Evolutionary conservation across 92 coral and sea anemone genomes (phyloP), one percentile per base, ranked within the genome.

Genomic region (Siderastrea radians): DNA sequence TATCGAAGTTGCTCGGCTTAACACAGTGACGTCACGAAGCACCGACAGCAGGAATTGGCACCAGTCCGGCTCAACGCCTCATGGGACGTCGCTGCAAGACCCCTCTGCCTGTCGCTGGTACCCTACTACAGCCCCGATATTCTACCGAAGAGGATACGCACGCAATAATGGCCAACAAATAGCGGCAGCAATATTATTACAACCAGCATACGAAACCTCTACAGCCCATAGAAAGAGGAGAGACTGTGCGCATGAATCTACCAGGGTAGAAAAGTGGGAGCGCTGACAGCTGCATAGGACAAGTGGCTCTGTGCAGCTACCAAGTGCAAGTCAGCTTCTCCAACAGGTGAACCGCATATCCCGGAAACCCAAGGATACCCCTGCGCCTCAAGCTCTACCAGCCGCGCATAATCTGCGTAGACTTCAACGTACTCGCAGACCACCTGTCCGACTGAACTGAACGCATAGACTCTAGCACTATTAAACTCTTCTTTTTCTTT

Each of bases 61-160:
- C 82, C 4, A 81, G 87, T n/a, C 91, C 88, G 2, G 88, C 88
- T 1, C 84, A 83, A 46, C 65, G 83, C 44, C 66, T 89, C 1
- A 83, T 89, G 92, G 73, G 88, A 49, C 84, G 83, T 13, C 79
- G 92, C n/a, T 82, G 84, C 65, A 83, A 73, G 50, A 89, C 88
- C 46, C 78, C 83, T 6, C 53, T 89, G 2, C 92, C 87, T 47
- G 46, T 75, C 49, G 83, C 88, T 1, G 78, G 77, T 58, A 82
- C 79, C 67, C 92, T 88, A 4, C 71, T 88, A 38, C 58, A 26
- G 38, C 38, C 38, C 38, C 38, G 38, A 26, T 26, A 26, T 26
- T 26, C 38, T 26, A 26, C 38, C 38, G 38, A 26, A 26, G 38
- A 26, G 38, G 38, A 26, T 26, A 26, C 38, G 38, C 38, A 26